Evolutionary conservation across 2,888 invertebrate species (phyloP), one percentile per base, ranked within the genome.

Genomic region (Cantharis rufa): DNA sequence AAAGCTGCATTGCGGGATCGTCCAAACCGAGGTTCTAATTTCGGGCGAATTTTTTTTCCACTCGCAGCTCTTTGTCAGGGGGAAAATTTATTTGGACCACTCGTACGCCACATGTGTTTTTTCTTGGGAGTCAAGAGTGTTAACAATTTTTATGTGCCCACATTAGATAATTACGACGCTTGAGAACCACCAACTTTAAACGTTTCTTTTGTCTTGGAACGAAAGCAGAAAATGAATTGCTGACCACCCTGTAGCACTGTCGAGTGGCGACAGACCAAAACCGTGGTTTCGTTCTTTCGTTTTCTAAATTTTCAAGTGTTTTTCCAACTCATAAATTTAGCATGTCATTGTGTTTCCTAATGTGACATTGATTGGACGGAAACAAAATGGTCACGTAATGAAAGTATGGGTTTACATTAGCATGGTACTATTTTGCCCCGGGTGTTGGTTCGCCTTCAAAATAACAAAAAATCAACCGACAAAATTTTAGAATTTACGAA

Each of bases 41-140:
- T 48, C n/a, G 48, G 48, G n/a, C 48, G 7, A 48, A 48, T 48
- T 48, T 48, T 48, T 16, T 48, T 48, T 48, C 13, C 48, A 1
- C 7, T 7, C n/a, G 7, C 7, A 9, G 24, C 48, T n/a, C 7
- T 48, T n/a, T 7, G 48, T 48, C 48, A 48, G 48, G 48, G 48
- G 48, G 75, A 78, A 74, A 68, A 69, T 71, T 75, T 75, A 77
- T 70, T 64, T 75, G 74, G 18, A 70, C 78, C 72, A 80, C 79
- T 75, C 62, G 74, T 75, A 76, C 69, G 66, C 78, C 79, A 78
- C 77, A 75, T 74, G 72, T 76, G 76, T 76, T 76, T 72, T 76
- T 74, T 72, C 70, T 73, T 74, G 64, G 16, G 76, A 76, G 74
- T 74, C 68, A 71, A 76, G 73, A 76, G 76, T 76, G 76, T 76